Evolutionary conservation across 2,888 invertebrate genomes (phyloP), one percentile per base, ranked within the genome.

Genomic region (Orchesellides sinensis): DNA sequence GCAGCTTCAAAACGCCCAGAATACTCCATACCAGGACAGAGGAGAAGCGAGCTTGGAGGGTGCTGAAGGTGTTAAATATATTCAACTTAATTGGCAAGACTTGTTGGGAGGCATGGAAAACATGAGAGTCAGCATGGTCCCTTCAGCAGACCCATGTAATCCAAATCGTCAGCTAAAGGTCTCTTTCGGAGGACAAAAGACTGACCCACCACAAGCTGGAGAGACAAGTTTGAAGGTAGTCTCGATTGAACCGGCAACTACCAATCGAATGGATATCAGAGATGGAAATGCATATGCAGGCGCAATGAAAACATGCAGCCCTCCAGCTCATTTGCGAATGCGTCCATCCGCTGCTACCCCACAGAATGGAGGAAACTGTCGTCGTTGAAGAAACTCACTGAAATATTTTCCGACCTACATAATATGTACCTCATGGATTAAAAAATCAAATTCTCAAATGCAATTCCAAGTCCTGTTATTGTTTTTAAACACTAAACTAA

Each of bases 61-160:
- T 0, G 66, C 66, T 59, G 25, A 56, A 5, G 79, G 79, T n/a
- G 83, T 75, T 1, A 84, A 85, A 40, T 84, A 84, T 27, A 84
- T 86, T 74, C 84, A 81, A 12, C 56, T 86, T 17, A 85, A 81
- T 21, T 86, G 86, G 86, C 65, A 84, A 19, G 85, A 85, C 49
- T 66, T 86, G 47, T 27, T 86, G 5, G 85, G 85, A 17, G 85
- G 86, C 49, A 75, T 86, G 77, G 73, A 83, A 45, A 65, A 65
- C 45, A 61, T 86, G 17, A 54, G 78, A 23, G 84, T 86, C 21
- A 84, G 70, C 21, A 85, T 86, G 86, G 68, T 25, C 19, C 86
- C 86, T 14, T 72, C 83, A 0, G 21, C n/a, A 1, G 80, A 79
- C 52, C 78, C 83, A 10, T 19, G 21, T 17, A 77, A 79, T 54